phyloP scores from a whole-genome alignment of 2,113 vertebrate genomes.

The Cephalopterus ornatus region DNA sequence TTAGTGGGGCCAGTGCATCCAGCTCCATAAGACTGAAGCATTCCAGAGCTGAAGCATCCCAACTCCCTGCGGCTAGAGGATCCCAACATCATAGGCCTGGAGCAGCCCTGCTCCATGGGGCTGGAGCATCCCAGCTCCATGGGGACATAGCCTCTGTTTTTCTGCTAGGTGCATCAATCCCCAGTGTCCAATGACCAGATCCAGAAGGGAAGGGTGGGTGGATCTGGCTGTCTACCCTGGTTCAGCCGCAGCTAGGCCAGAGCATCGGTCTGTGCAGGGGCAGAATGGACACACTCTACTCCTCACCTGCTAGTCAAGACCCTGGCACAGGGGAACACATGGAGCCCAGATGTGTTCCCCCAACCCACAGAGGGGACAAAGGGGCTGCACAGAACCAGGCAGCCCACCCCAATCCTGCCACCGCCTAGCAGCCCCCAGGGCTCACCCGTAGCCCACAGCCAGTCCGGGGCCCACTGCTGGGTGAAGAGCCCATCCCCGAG shows the following conservation, averaged over 20 bases:
- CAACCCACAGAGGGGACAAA: background rate
- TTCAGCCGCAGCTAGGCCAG: background rate
- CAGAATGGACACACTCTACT: accelerated
- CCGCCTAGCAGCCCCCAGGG: background rate
- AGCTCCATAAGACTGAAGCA: background rate
- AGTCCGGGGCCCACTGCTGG: slow-evolving; percentile 45
- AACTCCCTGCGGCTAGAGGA: no score
- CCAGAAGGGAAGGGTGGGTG: background rate
- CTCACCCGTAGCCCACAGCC: slow-evolving; percentile 84
- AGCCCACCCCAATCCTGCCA: accelerated
- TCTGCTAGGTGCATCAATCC: background rate
- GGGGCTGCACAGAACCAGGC: background rate
- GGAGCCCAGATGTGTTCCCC: background rate
- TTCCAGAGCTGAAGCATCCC: background rate
- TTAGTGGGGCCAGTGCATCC: background rate
- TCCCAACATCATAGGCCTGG: no score
- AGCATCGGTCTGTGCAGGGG: background rate
- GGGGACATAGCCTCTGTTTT: background rate
- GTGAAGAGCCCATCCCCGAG: slow-evolving; percentile 87
- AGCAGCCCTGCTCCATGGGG: background rate
- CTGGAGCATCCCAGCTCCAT: background rate
- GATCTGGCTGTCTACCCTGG: background rate
- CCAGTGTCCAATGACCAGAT: background rate
- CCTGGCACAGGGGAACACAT: background rate
- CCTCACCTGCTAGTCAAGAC: background rate